Percentiles rank a stretch among this genome's conserved stretches.
phyloP scores from a whole-genome alignment of 2,113 vertebrate genomes.

The Sialia sialis region DNA sequence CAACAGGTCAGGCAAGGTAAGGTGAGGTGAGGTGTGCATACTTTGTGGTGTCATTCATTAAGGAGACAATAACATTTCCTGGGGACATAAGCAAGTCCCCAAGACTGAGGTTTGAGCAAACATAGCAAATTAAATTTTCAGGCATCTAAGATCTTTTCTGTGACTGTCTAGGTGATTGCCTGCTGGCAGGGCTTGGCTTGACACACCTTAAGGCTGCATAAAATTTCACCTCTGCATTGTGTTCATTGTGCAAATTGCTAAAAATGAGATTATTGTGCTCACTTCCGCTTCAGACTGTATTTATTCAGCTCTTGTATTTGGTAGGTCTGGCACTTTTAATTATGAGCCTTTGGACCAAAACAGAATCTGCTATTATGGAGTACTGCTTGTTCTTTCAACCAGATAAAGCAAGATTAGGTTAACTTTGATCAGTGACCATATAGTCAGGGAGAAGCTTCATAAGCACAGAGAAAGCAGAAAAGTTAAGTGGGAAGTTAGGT shows the following conservation, averaged over 20 bases:
- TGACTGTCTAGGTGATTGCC: background rate
- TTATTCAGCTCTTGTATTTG: background rate
- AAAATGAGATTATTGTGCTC: background rate
- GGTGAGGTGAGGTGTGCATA: background rate
- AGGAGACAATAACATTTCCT: background rate
- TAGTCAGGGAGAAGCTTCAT: background rate
- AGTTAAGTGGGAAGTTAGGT: background rate
- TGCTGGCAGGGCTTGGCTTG: background rate
- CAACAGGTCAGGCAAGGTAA: accelerated
- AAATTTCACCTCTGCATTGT: background rate
- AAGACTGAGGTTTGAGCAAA: background rate
- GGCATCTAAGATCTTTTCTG: background rate
- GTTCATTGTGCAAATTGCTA: background rate
- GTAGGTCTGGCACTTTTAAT: background rate
- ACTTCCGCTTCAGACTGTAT: background rate
- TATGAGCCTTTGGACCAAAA: background rate
- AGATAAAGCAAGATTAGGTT: background rate
- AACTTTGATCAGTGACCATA: background rate
- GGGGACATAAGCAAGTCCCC: background rate
- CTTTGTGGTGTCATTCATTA: background rate
- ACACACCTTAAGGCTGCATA: background rate
- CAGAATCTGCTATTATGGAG: background rate
- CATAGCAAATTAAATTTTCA: background rate
- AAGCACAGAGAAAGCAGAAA: background rate
- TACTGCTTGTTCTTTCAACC: background rate